Base-by-base conservation (phyloP, 2,888 invertebrate species). In the Heliconius sara region DNA sequence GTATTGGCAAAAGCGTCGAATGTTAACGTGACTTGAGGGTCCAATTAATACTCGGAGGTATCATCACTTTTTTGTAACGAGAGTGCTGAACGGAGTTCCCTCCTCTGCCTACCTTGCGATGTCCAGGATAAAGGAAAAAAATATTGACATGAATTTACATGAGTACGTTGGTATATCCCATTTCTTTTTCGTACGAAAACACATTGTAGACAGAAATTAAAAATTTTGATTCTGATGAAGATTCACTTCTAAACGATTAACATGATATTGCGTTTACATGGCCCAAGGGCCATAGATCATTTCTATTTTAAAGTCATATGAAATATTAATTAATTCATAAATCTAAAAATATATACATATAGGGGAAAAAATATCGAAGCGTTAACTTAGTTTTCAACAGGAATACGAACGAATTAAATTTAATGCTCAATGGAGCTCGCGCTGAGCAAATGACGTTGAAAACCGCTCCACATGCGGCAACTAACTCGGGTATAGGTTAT, bases 391-490 rank as follows among this genome's bases (percentile, higher is more conserved):
- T 79, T 81, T 79, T 75, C 80, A 77, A 67, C 76, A 63, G 65
- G 66, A 77, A 76, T 73, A 73, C 65, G 80, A 65, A 79, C 73
- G 77, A 78, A 81, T 80, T 79, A 79, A 81, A 78, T 79, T 77
- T 79, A 81, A 81, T 76, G 81, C 77, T 78, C 79, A 78, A 77
- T 81, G 75, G 72, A 79, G 79, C 79, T 72, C 70, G 76, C 71
- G 74, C 76, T 30, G 67, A 79, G 72, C 60, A 76, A 81, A 81
- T 81, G 79, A 77, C 43, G 79, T 77, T 81, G 79, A 79, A 81
- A 79, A 72, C 79, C 76, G 76, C 65, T 75, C 63, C 77, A 77
- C 77, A 79, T 27, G 57, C 75, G 66, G 77, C 63, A 52, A 72
- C 79, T 77, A 63, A 81, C 73, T 70, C 19, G 27, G 22, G 67